A percentile compares a stretch with the other conserved stretches of the same genome.
Evolutionary conservation across 2,113 vertebrate genomes (phyloP).

Genomic region (Rhinolophus sinicus): DNA sequence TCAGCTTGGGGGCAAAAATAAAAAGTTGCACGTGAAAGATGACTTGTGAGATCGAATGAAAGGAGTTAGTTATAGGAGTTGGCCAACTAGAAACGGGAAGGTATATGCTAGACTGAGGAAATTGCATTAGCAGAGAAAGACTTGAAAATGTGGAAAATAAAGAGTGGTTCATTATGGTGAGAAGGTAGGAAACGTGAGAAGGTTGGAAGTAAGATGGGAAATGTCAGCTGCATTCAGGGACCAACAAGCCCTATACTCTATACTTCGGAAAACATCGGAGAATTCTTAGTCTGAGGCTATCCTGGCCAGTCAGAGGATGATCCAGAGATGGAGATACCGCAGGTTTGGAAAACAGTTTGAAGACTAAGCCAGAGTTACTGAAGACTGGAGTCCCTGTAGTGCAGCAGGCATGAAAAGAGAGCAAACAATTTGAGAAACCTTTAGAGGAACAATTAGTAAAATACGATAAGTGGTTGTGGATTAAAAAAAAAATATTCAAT

Average conservation of each 20-base stretch:
- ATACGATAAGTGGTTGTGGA: background rate
- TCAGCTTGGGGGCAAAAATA: background rate
- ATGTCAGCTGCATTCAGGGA: background rate
- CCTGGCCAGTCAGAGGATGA: background rate
- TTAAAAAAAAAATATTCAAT: background rate
- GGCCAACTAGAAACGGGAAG: background rate
- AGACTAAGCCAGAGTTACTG: background rate
- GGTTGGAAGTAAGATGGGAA: background rate
- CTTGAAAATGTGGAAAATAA: slow-evolving; percentile 40
- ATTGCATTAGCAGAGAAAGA: slow-evolving; percentile 8
- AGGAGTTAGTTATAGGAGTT: background rate
- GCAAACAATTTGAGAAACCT: background rate
- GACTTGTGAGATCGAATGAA: background rate
- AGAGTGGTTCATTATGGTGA: background rate
- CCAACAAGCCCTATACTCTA: background rate
- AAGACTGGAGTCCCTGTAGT: background rate
- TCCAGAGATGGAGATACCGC: background rate
- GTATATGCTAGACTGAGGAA: background rate
- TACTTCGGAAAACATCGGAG: background rate
- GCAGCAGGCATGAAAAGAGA: background rate
- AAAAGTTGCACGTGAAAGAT: background rate
- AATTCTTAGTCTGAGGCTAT: background rate
- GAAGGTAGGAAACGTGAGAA: slow-evolving; percentile 13
- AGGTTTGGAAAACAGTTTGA: background rate
- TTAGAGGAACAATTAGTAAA: background rate